These are phyloP conservation scores for Mallateleia sp. DNA, from an alignment of 2,888 invertebrate species.

Conservation along the genomic window DNA sequence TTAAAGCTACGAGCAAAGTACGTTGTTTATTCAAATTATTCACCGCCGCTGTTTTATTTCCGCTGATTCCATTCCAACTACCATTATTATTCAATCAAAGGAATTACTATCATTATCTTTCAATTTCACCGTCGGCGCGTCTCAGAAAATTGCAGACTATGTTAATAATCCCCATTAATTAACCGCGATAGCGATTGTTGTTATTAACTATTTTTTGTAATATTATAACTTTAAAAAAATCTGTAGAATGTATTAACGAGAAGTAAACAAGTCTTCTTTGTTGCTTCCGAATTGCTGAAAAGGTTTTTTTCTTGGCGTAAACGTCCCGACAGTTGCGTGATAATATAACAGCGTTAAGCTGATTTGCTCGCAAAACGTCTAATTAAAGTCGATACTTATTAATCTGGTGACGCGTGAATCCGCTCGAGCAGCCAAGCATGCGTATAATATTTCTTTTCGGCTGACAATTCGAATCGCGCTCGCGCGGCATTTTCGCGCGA, in stretches of 20 bases:
- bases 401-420: constrained; percentile 34
- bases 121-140: constrained; percentile 11
- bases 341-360: constrained; percentile 23
- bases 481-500: constrained; percentile 28
- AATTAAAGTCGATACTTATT: constrained; percentile 37
- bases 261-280: too few relatives aligned
- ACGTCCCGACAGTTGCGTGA: too few relatives aligned
- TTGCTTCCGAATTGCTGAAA: too few relatives aligned
- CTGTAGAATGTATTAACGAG: too few relatives aligned
- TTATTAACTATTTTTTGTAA: too few relatives aligned
- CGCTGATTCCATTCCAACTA: constrained; percentile 16
- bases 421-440: not conserved
- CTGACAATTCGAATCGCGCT: constrained; percentile 24
- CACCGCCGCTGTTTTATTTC: constrained; percentile 17
- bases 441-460: constrained; percentile 45
- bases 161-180: constrained; percentile 26
- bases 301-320: too few relatives aligned
- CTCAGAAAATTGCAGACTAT: not conserved
- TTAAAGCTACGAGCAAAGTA: not conserved
- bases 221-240: too few relatives aligned
- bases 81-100: constrained; percentile 39
- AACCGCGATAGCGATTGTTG: too few relatives aligned
- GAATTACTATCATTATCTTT: constrained; percentile 37
- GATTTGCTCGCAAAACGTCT: constrained; percentile 29
- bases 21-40: constrained; percentile 27